phyloP scores from a whole-genome alignment of 2,113 vertebrate genomes.

The Coryphaenoides rupestris region DNA sequence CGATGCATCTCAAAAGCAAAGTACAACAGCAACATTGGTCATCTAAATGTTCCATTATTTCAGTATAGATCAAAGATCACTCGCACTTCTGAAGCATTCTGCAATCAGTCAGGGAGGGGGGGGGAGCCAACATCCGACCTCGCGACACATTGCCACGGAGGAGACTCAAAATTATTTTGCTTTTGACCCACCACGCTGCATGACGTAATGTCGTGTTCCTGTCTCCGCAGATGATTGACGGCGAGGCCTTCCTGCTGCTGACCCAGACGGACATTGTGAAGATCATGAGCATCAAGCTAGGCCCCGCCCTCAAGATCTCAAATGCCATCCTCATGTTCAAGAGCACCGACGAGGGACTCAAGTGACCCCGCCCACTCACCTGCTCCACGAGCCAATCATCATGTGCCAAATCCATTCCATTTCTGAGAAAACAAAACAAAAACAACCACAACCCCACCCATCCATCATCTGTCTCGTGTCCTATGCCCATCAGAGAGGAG shows the following conservation, averaged over 20 bases:
- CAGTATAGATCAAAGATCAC: no score
- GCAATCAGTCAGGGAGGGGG: no score
- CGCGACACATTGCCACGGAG: no score
- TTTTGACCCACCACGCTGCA: no score
- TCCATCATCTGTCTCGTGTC: constrained; percentile 69
- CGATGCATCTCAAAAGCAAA: no score
- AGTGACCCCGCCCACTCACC: constrained; percentile 68
- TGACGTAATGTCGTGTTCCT: no score
- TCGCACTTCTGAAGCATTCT: no score
- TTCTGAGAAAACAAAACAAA: constrained; percentile 37
- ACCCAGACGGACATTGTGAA: constrained; percentile 98
- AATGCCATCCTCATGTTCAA: constrained; percentile 99
- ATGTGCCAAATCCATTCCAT: constrained; percentile 65
- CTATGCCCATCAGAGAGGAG: constrained; percentile 66
- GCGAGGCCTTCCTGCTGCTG: constrained; percentile 93
- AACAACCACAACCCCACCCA: constrained; percentile 32
- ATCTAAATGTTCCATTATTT: no score
- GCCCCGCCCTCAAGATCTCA: constrained; percentile 97
- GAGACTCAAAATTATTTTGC: no score
- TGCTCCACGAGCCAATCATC: constrained; percentile 32
- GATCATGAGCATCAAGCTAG: constrained; percentile 97
- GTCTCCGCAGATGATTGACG: constrained; percentile 89
- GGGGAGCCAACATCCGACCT: no score
- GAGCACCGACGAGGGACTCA: constrained; percentile 90
- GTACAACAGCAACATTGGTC: no score